These are phyloP conservation scores for Platyura marginata DNA, from an alignment of 1,140 invertebrate species.

Conservation along the genomic window DNA sequence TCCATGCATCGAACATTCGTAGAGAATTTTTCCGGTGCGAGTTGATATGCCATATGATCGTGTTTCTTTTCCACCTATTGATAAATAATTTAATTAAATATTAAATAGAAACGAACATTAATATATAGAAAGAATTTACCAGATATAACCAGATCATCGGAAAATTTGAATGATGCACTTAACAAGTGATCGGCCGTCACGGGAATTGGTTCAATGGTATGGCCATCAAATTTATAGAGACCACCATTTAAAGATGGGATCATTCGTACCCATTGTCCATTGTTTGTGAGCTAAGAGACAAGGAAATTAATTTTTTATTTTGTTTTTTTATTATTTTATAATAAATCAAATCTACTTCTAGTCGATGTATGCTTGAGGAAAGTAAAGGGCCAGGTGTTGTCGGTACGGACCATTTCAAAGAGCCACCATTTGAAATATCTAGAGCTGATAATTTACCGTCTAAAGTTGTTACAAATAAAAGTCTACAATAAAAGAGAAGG, in stretches of 20 bases:
- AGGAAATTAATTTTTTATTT: constrained; percentile 3
- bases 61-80: constrained; percentile 39
- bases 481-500: constrained; percentile 34
- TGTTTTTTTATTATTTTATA: background rate
- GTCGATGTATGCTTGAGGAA: constrained; percentile 65
- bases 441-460: constrained; percentile 71
- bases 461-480: constrained; percentile 69
- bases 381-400: constrained; percentile 55
- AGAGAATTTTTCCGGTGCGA: constrained; percentile 54
- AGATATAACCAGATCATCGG: constrained; percentile 71
- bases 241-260: constrained; percentile 82
- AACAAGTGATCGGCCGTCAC: constrained; percentile 71
- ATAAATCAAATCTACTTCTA: constrained; percentile 37
- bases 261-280: constrained; percentile 68
- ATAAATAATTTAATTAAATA: background rate
- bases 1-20: constrained; percentile 56
- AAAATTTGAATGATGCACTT: constrained; percentile 63
- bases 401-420: constrained; percentile 50
- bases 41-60: constrained; percentile 51
- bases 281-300: constrained; percentile 50
- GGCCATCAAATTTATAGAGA: constrained; percentile 80
- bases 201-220: constrained; percentile 68
- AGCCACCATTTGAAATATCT: constrained; percentile 43
- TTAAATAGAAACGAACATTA: background rate
- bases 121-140: constrained; percentile 29